These are phyloP conservation scores for Noctua fimbriata DNA, from an alignment of 2,888 invertebrate species.

Conservation along the genomic window DNA sequence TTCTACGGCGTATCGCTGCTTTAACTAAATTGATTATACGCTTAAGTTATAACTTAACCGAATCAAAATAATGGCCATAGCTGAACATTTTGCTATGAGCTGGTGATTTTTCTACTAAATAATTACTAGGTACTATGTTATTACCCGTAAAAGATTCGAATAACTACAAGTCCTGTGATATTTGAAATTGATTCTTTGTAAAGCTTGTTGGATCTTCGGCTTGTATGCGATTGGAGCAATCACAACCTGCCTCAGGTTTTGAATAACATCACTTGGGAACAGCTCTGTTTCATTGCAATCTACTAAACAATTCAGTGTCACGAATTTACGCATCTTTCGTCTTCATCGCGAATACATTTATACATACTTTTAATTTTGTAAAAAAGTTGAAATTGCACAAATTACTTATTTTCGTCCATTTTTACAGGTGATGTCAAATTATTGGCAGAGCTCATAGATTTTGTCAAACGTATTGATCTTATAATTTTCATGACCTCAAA, in stretches of 20 bases:
- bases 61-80: not conserved
- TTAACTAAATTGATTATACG: too few species aligned
- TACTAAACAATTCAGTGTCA: conserved; percentile 78
- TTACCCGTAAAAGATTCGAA: conserved; percentile 77
- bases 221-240: conserved; percentile 76
- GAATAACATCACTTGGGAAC: conserved; percentile 80
- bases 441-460: conserved; percentile 50
- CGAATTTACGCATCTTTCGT: conserved; percentile 84
- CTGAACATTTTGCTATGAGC: not conserved
- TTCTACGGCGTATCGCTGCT: too few species aligned
- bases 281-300: conserved; percentile 76
- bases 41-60: not conserved
- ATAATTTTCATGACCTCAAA: not conserved
- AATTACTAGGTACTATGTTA: not conserved
- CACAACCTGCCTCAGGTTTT: conserved; percentile 79
- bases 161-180: conserved; percentile 84
- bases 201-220: conserved; percentile 80
- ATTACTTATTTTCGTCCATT: conserved; percentile 55
- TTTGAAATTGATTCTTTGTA: conserved; percentile 80
- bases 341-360: conserved; percentile 67
- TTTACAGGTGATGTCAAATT: conserved; percentile 35
- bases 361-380: conserved; percentile 52
- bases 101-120: not conserved
- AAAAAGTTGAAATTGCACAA: not conserved
- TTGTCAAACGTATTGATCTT: conserved; percentile 13